phyloP scores from a whole-genome alignment of 2,888 invertebrate genomes.

The Pinctada fucata region DNA sequence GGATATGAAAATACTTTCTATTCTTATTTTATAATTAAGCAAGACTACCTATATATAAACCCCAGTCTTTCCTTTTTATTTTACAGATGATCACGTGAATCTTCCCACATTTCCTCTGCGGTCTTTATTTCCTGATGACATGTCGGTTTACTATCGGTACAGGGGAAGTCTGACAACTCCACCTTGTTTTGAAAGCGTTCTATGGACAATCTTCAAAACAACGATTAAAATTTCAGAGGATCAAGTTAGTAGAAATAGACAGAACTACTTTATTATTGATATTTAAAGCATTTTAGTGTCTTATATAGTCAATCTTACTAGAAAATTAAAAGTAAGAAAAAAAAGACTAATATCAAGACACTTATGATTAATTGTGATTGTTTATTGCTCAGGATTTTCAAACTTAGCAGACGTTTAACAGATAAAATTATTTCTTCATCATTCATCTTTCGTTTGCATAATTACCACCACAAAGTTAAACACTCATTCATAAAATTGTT shows the following conservation, averaged over 20 bases:
- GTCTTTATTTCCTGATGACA: slow-evolving; percentile 37
- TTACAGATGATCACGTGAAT: slow-evolving; percentile 18
- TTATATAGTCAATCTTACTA: too few species aligned
- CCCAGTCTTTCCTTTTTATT: too few species aligned
- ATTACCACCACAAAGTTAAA: too few species aligned
- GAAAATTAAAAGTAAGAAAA: too few species aligned
- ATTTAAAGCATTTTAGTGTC: not conserved
- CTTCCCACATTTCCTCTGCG: slow-evolving; percentile 21
- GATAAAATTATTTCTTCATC: too few species aligned
- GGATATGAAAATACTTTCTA: not conserved
- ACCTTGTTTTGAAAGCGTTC: slow-evolving; percentile 33
- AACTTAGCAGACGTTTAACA: too few species aligned
- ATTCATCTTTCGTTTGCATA: too few species aligned
- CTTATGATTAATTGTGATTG: too few species aligned
- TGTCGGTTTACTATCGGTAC: slow-evolving; percentile 32
- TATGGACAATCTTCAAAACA: slow-evolving; percentile 37
- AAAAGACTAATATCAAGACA: too few species aligned
- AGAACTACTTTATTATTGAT: not conserved
- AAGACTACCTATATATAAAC: not conserved
- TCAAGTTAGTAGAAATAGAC: slow-evolving; percentile 19
- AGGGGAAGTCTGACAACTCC: slow-evolving; percentile 37
- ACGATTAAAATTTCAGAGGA: slow-evolving; percentile 32
- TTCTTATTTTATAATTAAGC: not conserved
- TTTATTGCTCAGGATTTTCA: too few species aligned
- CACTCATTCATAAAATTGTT: too few species aligned